Percentiles rank a stretch among this genome's conserved stretches.
Conservation (phyloP, 2,888 invertebrate genomes). For the Synergus umbraculus region DNA sequence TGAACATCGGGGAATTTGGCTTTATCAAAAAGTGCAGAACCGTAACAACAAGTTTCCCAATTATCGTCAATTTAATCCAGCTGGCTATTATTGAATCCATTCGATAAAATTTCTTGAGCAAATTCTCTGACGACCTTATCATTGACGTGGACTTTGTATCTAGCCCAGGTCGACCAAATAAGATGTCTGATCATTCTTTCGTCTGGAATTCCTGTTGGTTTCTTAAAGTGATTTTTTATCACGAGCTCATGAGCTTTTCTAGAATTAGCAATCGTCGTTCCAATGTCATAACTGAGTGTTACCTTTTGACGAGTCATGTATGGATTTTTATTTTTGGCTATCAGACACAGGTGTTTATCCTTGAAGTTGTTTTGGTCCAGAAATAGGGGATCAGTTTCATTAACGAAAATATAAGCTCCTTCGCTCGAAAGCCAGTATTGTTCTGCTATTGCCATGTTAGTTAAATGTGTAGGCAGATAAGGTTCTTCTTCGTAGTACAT, state of each 20-base stretch:
- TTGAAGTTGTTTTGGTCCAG: conserved; percentile 83
- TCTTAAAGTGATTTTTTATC: conserved; percentile 81
- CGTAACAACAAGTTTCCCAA: conserved; percentile 93
- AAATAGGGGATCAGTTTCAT: conserved; percentile 83
- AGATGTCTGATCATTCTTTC: conserved; percentile 87
- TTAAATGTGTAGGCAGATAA: conserved; percentile 78
- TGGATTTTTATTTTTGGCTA: conserved; percentile 80
- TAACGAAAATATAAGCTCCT: conserved; percentile 83
- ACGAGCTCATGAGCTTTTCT: conserved; percentile 83
- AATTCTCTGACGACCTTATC: conserved; percentile 82
- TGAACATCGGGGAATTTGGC: conserved; percentile 84
- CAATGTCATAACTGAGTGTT: conserved; percentile 81
- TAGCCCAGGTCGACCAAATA: conserved; percentile 94
- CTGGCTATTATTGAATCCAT: conserved; percentile 85
- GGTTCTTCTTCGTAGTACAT: conserved; percentile 80
- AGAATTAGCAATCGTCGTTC: conserved; percentile 81
- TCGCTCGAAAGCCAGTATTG: conserved; percentile 86
- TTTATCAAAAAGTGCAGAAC: conserved; percentile 86
- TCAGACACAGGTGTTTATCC: conserved; percentile 80
- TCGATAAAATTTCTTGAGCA: conserved; percentile 83
- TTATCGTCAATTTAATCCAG: conserved; percentile 93
- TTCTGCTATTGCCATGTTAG: conserved; percentile 78
- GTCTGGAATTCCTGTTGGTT: conserved; percentile 83
- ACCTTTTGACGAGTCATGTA: conserved; percentile 72
- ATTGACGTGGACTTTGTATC: conserved; percentile 84